Percentiles rank a stretch among this genome's conserved stretches.
Evolutionary conservation across 2,888 invertebrate genomes (phyloP).

Genomic region (Xestoiulus laeticollis): DNA sequence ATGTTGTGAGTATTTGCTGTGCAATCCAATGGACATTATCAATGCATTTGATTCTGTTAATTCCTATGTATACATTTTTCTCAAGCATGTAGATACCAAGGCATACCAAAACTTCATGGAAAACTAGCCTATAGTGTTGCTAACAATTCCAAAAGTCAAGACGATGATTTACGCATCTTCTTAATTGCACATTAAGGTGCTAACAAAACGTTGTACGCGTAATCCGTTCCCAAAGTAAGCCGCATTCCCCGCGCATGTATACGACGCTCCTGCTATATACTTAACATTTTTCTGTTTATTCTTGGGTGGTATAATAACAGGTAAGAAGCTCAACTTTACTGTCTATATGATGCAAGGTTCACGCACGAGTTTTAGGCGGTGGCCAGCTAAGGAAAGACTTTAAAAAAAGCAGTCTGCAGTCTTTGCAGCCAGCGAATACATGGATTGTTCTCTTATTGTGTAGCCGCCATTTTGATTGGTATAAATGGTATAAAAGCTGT

Average conservation of each 20-base stretch:
- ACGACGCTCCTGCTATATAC: not conserved
- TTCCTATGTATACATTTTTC: too few species aligned
- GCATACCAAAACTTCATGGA: too few species aligned
- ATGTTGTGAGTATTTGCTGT: too few species aligned
- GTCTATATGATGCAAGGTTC: not conserved
- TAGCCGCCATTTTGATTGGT: slow-evolving; percentile 14
- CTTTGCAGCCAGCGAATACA: not conserved
- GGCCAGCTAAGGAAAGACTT: not conserved
- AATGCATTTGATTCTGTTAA: too few species aligned
- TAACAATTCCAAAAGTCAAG: not conserved
- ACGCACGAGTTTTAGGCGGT: not conserved
- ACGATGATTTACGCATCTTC: not conserved
- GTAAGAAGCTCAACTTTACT: not conserved
- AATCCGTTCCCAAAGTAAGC: slow-evolving; percentile 1
- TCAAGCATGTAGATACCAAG: too few species aligned
- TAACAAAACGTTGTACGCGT: not conserved
- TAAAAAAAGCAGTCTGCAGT: not conserved
- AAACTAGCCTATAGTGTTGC: too few species aligned
- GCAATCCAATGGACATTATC: too few species aligned
- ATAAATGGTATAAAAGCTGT: slow-evolving; percentile 23
- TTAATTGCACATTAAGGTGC: slow-evolving; percentile 22
- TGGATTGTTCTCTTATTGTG: not conserved
- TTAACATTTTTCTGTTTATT: slow-evolving; percentile 34
- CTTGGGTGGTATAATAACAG: slow-evolving; percentile 30
- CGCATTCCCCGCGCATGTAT: not conserved